Base-by-base conservation (phyloP, 2,888 invertebrate genomes). In the Celastrina argiolus region DNA sequence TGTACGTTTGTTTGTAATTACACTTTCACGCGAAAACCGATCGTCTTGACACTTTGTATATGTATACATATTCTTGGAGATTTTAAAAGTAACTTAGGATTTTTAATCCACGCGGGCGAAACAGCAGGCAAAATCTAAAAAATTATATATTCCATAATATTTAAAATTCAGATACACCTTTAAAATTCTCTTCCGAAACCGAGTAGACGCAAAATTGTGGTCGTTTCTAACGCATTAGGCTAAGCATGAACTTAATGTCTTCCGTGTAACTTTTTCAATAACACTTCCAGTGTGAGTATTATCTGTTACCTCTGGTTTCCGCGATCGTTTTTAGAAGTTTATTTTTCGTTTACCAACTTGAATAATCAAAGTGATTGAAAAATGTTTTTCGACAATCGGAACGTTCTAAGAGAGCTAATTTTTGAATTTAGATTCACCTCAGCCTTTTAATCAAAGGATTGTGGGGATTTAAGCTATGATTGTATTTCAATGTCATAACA, bases 171-270 rank as follows among this genome's bases (percentile, higher is more conserved):
- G n/a, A n/a, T n/a, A n/a, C n/a, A n/a, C n/a, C n/a, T n/a, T n/a
- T n/a, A n/a, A n/a, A n/a, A n/a, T n/a, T n/a, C n/a, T n/a, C n/a
- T n/a, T n/a, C n/a, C n/a, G 28, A 28, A 28, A 28, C 4, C 2
- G 28, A 36, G 7, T 14, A 41, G 2, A 14, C 14, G 5, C 6
- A 4, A 51, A 51, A 22, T 10, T 22, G 22, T 22, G 22, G 51
- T 51, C 51, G 51, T 51, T 51, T 22, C 51, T 51, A 51, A 51
- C 51, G 22, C 51, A 51, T 51, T 51, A 51, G 22, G 22, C 18
- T 51, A 22, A 2, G 16, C 10, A 51, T 10, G 3, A 4, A 12
- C 51, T 51, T 51, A 51, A 51, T 51, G 51, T 12, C 22, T 51
- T 51, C 51, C 51, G 51, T 51, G 16, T 12, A 51, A 51, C 22